phyloP scores from a whole-genome alignment of 2,888 invertebrate species.

The Craniophora ligustri region DNA sequence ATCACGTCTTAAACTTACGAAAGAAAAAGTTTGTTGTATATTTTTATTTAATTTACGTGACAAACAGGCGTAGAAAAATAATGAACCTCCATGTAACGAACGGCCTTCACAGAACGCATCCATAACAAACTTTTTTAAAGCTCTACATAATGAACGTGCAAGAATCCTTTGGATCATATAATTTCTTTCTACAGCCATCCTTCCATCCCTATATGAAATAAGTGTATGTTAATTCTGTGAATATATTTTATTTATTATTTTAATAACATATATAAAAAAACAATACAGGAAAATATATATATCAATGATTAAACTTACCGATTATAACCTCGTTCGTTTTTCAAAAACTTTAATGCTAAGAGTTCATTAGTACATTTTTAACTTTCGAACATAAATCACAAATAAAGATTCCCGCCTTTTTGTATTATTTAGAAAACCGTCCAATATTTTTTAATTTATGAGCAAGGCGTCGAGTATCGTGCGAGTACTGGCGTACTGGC shows the following conservation, averaged over 20 bases:
- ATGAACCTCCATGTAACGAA: neutral
- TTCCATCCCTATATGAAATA: neutral
- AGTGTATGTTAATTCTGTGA: neutral
- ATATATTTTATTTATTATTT: neutral
- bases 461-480: constrained; percentile 54
- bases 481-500: constrained; percentile 43
- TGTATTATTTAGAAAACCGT: constrained; percentile 18
- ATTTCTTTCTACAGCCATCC: neutral
- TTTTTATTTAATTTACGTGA: constrained; percentile 1
- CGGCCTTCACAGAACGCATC: constrained; percentile 18
- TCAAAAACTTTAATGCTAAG: constrained; percentile 53
- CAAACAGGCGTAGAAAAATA: constrained; percentile 19
- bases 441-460: constrained; percentile 48
- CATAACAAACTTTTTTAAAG: constrained; percentile 26
- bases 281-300: neutral
- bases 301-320: constrained; percentile 62
- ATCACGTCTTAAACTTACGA: too few species aligned
- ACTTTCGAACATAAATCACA: constrained; percentile 57
- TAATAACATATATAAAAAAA: neutral
- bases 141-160: neutral
- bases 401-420: constrained; percentile 49
- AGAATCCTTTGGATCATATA: neutral
- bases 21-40: too few species aligned
- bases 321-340: constrained; percentile 52
- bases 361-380: constrained; percentile 63